These are phyloP conservation scores for Cynopterus sphinx DNA, from an alignment of 2,797 vertebrate species.

Conservation along the genomic window DNA sequence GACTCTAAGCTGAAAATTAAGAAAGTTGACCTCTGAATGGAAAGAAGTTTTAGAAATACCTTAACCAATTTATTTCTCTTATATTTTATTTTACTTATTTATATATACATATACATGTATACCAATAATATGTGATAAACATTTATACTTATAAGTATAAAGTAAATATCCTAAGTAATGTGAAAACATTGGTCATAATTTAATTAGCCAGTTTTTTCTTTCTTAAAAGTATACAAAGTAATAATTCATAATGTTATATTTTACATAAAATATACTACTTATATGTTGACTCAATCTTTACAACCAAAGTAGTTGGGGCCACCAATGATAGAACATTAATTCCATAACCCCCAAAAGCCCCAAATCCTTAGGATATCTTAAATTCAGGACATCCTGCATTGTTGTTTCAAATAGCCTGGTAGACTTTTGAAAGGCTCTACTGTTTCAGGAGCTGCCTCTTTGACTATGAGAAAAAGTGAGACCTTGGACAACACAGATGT, in stretches of 20 bases:
- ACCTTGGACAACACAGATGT: constrained; percentile 63
- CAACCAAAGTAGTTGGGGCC: neutral
- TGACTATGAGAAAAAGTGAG: constrained; percentile 65
- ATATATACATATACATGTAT: neutral
- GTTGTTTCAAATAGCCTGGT: constrained; percentile 33
- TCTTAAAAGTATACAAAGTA: neutral
- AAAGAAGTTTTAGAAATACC: neutral
- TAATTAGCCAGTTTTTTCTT: neutral
- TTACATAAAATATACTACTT: neutral
- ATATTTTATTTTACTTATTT: neutral
- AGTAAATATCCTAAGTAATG: neutral
- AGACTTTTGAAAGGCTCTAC: neutral
- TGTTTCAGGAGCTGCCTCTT: constrained; percentile 22
- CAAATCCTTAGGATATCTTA: neutral
- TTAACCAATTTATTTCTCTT: neutral
- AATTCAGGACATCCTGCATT: constrained; percentile 39
- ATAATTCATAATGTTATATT: neutral
- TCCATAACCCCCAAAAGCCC: neutral
- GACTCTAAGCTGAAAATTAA: neutral
- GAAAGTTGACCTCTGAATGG: neutral
- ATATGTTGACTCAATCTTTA: neutral
- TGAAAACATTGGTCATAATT: neutral
- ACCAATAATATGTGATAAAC: neutral
- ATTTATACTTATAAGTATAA: neutral
- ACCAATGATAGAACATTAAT: neutral